Evolutionary conservation across 2,888 invertebrate genomes (phyloP).

Genomic region (Hydraecia micacea): DNA sequence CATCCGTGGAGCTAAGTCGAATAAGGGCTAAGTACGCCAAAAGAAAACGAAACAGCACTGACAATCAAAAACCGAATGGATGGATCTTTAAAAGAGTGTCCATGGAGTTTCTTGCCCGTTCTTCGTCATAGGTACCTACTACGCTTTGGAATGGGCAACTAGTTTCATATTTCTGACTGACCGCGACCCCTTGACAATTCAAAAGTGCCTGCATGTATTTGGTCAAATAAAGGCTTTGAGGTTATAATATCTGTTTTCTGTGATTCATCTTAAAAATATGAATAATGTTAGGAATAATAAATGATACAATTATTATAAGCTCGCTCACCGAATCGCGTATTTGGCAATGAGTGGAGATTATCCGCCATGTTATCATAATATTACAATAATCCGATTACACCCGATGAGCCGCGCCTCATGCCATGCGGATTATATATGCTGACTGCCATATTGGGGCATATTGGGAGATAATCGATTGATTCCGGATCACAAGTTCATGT

Average conservation of each 20-base stretch:
- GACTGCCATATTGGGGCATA: slow-evolving; percentile 36
- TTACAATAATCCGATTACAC: slow-evolving; percentile 57
- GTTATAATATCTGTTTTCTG: neutral
- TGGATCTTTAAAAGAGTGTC: neutral
- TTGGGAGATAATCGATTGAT: slow-evolving; percentile 53
- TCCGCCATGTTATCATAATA: slow-evolving; percentile 53
- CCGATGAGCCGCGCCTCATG: neutral
- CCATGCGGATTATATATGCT: slow-evolving; percentile 43
- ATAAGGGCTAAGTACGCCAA: neutral
- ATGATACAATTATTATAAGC: neutral
- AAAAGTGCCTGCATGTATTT: neutral
- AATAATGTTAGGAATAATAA: neutral
- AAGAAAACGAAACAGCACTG: neutral
- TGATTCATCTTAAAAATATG: neutral
- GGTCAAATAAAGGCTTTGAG: neutral
- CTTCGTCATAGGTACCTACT: neutral
- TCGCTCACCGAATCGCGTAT: slow-evolving; percentile 26
- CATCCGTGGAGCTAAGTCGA: neutral
- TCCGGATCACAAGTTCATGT: slow-evolving; percentile 38
- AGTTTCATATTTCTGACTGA: neutral
- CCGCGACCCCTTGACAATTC: neutral
- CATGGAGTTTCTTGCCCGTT: neutral
- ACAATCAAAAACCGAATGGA: neutral
- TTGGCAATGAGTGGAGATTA: slow-evolving; percentile 59
- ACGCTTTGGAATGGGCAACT: neutral